These are phyloP conservation scores for Enteromius thamalakanensis DNA, from an alignment of 2,797 vertebrate genomes.

Conservation along the genomic window DNA sequence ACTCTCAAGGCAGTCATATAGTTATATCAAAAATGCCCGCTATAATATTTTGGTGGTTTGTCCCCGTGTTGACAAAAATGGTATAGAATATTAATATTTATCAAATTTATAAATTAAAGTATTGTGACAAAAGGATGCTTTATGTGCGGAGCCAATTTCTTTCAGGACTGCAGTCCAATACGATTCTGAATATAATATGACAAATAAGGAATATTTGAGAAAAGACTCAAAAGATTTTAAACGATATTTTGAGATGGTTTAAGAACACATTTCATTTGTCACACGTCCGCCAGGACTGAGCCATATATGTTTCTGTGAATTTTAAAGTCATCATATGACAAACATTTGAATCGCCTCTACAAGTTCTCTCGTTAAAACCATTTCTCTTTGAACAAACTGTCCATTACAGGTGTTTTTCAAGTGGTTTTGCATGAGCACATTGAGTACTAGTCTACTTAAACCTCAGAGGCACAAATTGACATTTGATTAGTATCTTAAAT, in stretches of 20 bases:
- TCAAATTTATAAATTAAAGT: background rate
- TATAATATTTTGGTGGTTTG: background rate
- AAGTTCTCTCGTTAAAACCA: background rate
- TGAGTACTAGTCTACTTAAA: background rate
- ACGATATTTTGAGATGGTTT: background rate
- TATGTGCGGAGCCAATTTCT: too few species aligned
- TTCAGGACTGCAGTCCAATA: too few species aligned
- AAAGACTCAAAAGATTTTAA: too few species aligned
- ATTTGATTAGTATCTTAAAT: conserved; percentile 27
- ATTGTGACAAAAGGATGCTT: background rate
- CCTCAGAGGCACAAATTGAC: conserved; percentile 11
- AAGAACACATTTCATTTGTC: background rate
- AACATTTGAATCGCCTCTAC: background rate
- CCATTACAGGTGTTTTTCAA: background rate
- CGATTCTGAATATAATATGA: too few species aligned
- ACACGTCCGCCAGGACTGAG: background rate
- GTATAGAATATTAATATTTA: background rate
- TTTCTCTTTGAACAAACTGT: background rate
- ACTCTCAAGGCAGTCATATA: background rate
- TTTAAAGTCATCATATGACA: too few species aligned
- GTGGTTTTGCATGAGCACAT: background rate
- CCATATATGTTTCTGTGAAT: background rate
- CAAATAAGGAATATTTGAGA: too few species aligned
- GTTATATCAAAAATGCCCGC: too few species aligned
- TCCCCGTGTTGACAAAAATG: background rate